Conservation (phyloP, 2,113 vertebrate genomes). For the Gasterosteus aculeatus region DNA sequence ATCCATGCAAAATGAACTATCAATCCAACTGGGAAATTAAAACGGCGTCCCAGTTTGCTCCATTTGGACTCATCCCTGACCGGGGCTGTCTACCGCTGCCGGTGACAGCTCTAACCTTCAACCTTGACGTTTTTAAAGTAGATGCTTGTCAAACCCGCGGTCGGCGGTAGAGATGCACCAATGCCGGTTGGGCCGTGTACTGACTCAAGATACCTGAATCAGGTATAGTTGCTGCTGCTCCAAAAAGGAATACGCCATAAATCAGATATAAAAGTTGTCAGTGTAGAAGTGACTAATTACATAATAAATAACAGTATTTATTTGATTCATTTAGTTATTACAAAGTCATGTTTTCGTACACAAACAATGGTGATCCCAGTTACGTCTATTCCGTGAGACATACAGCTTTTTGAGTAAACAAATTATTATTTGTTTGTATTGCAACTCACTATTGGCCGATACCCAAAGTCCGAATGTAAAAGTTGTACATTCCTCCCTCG, state of each 20-base stretch:
- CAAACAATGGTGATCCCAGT: not conserved
- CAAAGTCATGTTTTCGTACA: not conserved
- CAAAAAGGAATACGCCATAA: not conserved
- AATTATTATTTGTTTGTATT: not conserved
- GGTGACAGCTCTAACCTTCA: conserved; percentile 47
- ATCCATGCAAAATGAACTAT: conserved; percentile 50
- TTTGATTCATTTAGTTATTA: not conserved
- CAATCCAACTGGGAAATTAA: conserved; percentile 56
- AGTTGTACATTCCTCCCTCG: conserved; percentile 1
- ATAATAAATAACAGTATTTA: not conserved
- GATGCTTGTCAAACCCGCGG: conserved; percentile 24
- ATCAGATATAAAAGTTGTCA: not conserved
- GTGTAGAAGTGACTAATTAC: not conserved
- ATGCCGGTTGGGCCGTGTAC: not conserved
- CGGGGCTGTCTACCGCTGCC: conserved; percentile 4
- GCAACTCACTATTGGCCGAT: not conserved
- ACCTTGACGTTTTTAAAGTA: conserved; percentile 30
- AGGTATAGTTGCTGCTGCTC: not conserved
- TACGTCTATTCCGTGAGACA: not conserved
- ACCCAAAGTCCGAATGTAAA: not conserved
- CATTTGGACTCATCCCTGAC: conserved; percentile 25
- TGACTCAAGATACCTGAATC: not conserved
- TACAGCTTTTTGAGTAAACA: not conserved
- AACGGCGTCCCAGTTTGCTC: conserved; percentile 42
- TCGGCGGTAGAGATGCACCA: not conserved